A percentile compares a stretch with the other conserved stretches of the same genome.
phyloP scores from a whole-genome alignment of 2,113 vertebrate genomes.

The Platichthys flesus region DNA sequence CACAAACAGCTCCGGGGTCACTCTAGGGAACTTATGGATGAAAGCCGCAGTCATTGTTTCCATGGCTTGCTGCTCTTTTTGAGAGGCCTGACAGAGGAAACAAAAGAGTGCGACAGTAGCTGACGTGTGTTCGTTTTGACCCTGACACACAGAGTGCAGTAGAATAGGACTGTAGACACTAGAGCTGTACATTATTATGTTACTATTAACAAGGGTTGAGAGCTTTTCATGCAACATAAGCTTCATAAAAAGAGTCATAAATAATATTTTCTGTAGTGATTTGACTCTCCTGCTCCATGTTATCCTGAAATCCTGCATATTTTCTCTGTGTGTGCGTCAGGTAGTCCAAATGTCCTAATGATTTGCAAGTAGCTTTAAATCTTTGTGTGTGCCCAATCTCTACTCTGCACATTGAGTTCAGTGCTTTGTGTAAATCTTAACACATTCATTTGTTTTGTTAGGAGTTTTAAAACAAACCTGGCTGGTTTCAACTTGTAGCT shows the following conservation, averaged over 20 bases:
- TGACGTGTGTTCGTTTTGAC: neutral
- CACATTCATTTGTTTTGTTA: neutral
- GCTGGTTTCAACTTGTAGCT: slow-evolving; percentile 82
- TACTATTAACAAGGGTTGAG: too few relatives aligned
- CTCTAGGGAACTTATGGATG: slow-evolving; percentile 86
- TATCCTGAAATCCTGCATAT: too few relatives aligned
- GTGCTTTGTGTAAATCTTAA: neutral
- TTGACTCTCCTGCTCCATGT: too few relatives aligned
- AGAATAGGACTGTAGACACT: too few relatives aligned
- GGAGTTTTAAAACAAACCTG: slow-evolving; percentile 70
- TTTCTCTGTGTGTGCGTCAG: too few relatives aligned
- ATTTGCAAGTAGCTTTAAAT: too few relatives aligned
- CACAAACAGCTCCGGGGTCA: slow-evolving; percentile 90
- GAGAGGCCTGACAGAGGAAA: slow-evolving; percentile 79
- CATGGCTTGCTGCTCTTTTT: slow-evolving; percentile 85
- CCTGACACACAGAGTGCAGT: neutral
- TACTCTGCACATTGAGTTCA: neutral
- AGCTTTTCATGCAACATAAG: too few relatives aligned
- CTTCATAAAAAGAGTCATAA: too few relatives aligned
- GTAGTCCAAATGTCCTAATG: too few relatives aligned
- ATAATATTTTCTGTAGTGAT: too few relatives aligned
- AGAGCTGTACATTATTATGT: too few relatives aligned
- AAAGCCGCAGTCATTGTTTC: slow-evolving; percentile 88
- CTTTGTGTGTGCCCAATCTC: neutral
- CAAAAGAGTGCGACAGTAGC: slow-evolving; percentile 22